Evolutionary conservation across 2,113 vertebrate species (phyloP).

Genomic region (Myotis lucifugus): DNA sequence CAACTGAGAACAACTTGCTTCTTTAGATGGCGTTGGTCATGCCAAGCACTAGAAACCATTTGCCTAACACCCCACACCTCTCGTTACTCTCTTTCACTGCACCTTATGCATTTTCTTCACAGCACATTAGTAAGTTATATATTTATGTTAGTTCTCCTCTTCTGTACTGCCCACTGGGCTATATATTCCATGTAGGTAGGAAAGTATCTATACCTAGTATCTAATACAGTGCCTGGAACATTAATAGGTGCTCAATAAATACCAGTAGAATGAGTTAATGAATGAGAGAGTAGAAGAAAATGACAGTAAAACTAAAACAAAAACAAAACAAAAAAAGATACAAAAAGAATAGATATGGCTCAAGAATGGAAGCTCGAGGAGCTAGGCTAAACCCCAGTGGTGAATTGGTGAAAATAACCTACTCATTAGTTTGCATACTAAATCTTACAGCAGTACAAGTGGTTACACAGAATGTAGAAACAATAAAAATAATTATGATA

Average conservation of each 20-base stretch:
- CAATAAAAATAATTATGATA: not conserved
- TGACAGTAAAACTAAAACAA: not conserved
- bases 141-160: not conserved
- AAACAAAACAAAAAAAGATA: not conserved
- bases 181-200: not conserved
- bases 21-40: not conserved
- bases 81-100: not conserved
- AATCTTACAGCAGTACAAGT: not conserved
- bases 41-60: not conserved
- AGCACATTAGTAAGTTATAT: not conserved
- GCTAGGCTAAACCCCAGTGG: not conserved
- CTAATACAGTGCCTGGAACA: not conserved
- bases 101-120: not conserved
- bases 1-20: not conserved
- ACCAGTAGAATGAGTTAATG: not conserved
- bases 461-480: not conserved
- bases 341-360: not conserved
- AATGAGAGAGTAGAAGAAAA: not conserved
- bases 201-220: not conserved
- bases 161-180: not conserved
- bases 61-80: not conserved
- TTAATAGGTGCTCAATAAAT: not conserved
- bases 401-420: not conserved
- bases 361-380: not conserved
- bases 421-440: not conserved